Percentiles rank a stretch among this genome's conserved stretches.
phyloP scores from a whole-genome alignment of 2,888 invertebrate species.

The Nineta flava region DNA sequence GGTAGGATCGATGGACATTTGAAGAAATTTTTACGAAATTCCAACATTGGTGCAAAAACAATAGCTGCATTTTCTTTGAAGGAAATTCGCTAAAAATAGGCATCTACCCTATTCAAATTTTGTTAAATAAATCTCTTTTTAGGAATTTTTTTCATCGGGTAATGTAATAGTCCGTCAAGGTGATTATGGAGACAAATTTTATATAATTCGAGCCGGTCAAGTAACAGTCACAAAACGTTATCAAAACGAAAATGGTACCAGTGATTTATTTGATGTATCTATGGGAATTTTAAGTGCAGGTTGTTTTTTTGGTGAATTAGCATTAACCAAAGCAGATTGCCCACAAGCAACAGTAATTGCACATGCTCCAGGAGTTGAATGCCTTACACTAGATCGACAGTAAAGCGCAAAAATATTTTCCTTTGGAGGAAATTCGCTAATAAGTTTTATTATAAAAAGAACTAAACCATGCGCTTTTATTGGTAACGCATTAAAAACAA shows the following conservation, averaged over 20 bases:
- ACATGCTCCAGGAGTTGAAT: slow-evolving; percentile 66
- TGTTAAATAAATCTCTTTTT: too few species aligned
- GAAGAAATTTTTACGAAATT: too few species aligned
- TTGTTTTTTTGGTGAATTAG: slow-evolving; percentile 80
- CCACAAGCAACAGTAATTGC: slow-evolving; percentile 86
- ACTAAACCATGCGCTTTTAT: too few species aligned
- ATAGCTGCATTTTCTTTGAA: too few species aligned
- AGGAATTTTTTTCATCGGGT: slow-evolving; percentile 69
- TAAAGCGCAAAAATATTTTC: too few species aligned
- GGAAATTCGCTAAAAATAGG: too few species aligned
- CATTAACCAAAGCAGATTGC: slow-evolving; percentile 64
- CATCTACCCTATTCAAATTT: too few species aligned
- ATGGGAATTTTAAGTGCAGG: slow-evolving; percentile 59
- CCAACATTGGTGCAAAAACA: too few species aligned
- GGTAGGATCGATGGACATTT: too few species aligned
- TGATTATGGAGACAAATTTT: slow-evolving; percentile 78
- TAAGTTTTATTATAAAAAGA: too few species aligned
- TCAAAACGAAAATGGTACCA: neutral
- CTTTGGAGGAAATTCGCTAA: too few species aligned
- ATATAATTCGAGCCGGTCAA: slow-evolving; percentile 72
- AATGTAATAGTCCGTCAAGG: slow-evolving; percentile 72
- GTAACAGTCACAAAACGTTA: slow-evolving; percentile 44
- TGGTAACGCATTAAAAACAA: too few species aligned
- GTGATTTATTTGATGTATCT: neutral
- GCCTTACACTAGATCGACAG: slow-evolving; percentile 73